A percentile compares a stretch with the other conserved stretches of the same genome.
These are phyloP conservation scores for Ditula angustiorana DNA, from an alignment of 2,888 invertebrate species.

Conservation along the genomic window DNA sequence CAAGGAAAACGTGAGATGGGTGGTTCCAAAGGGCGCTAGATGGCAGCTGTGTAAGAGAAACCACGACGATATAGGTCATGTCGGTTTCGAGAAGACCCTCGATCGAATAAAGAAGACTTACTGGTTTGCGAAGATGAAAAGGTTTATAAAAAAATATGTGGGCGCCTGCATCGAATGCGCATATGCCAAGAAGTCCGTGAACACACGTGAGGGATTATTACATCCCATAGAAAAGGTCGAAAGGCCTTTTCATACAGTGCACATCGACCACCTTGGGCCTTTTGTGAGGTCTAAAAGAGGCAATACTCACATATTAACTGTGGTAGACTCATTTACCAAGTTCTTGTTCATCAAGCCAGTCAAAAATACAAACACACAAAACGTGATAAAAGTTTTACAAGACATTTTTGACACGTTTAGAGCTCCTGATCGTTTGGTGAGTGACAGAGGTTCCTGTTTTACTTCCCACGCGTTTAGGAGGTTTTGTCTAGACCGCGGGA, in stretches of 20 bases:
- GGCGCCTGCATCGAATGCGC: conserved; percentile 59
- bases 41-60: conserved; percentile 2
- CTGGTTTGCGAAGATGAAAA: conserved; percentile 64
- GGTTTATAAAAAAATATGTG: conserved; percentile 60
- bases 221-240: conserved; percentile 58
- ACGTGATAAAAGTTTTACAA: too few species aligned
- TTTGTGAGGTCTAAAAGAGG: conserved; percentile 51
- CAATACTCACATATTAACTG: conserved; percentile 54
- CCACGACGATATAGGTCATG: neutral
- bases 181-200: conserved; percentile 48
- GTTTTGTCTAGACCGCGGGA: too few species aligned
- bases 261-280: conserved; percentile 62
- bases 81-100: conserved; percentile 41
- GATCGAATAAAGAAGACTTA: conserved; percentile 54
- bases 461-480: too few species aligned
- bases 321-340: conserved; percentile 10
- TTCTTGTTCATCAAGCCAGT: conserved; percentile 37
- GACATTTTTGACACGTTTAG: too few species aligned
- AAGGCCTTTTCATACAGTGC: conserved; percentile 56
- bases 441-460: too few species aligned
- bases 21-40: conserved; percentile 15
- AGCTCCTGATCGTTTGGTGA: too few species aligned
- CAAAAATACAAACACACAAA: too few species aligned
- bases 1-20: neutral
- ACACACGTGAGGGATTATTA: conserved; percentile 50